Evolutionary conservation across 2,113 vertebrate species (phyloP).

Genomic region (Canis aureus): DNA sequence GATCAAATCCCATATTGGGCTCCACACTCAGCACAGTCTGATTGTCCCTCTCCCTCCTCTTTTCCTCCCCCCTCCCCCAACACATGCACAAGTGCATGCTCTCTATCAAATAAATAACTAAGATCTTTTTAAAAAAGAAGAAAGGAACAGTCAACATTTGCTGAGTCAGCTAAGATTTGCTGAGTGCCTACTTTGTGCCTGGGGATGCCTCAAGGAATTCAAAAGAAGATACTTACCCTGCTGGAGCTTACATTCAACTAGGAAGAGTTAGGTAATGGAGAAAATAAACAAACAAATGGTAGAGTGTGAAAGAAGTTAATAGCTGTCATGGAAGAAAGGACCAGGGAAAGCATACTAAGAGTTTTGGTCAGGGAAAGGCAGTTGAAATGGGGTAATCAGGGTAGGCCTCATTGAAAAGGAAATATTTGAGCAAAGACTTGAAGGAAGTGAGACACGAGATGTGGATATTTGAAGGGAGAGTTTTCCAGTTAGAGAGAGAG

Average conservation of each 20-base stretch:
- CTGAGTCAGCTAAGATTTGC: background rate
- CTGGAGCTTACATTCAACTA: background rate
- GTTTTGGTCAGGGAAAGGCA: background rate
- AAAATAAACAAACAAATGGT: background rate
- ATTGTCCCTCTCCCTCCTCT: background rate
- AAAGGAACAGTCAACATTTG: background rate
- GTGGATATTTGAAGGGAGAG: background rate
- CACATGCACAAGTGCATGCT: background rate
- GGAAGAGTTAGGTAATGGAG: background rate
- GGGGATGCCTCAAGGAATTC: background rate
- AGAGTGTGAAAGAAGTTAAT: background rate
- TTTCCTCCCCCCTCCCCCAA: background rate
- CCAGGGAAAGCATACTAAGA: background rate
- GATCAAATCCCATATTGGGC: background rate
- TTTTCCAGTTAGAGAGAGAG: background rate
- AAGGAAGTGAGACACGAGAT: background rate
- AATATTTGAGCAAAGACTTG: background rate
- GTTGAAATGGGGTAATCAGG: background rate
- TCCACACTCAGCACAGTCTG: background rate
- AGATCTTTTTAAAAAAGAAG: background rate
- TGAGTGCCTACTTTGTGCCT: background rate
- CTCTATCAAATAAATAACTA: background rate
- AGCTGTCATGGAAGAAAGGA: background rate
- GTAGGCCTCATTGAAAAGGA: background rate
- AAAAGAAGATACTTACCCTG: background rate